Percentiles rank a stretch among this genome's conserved stretches.
Evolutionary conservation across 2,113 vertebrate genomes (phyloP).

Genomic region (Gobiocypris rarus): DNA sequence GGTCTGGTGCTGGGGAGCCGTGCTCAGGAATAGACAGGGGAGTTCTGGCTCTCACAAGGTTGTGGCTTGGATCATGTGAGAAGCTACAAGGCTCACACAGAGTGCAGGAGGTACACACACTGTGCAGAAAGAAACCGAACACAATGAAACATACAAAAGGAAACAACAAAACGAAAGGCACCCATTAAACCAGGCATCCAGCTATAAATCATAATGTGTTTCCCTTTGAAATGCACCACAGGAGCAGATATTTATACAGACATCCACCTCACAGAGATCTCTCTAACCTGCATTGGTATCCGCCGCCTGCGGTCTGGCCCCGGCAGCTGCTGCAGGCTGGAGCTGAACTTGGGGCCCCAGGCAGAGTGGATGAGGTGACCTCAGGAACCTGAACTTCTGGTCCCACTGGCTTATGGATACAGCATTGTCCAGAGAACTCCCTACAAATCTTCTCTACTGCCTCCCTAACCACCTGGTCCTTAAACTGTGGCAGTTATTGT

Average conservation of each 20-base stretch:
- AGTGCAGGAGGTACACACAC: slow-evolving; percentile 89
- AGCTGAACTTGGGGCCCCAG: slow-evolving; percentile 78
- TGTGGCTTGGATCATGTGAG: slow-evolving; percentile 86
- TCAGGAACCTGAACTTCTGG: slow-evolving; percentile 67
- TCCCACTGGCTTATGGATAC: slow-evolving; percentile 75
- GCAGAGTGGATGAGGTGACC: slow-evolving; percentile 65
- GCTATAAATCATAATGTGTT: neutral
- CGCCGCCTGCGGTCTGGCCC: slow-evolving; percentile 84
- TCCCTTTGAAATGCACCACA: neutral
- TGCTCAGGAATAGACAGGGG: slow-evolving; percentile 82
- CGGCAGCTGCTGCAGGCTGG: slow-evolving; percentile 88
- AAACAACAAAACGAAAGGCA: neutral
- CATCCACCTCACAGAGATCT: neutral
- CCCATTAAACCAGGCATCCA: neutral
- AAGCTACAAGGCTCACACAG: slow-evolving; percentile 89
- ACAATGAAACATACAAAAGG: neutral
- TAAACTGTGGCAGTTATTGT: slow-evolving; percentile 78
- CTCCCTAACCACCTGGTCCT: slow-evolving; percentile 93
- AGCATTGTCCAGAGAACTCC: slow-evolving; percentile 88
- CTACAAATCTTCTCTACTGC: slow-evolving; percentile 93
- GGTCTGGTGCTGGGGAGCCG: slow-evolving; percentile 76
- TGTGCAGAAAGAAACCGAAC: slow-evolving; percentile 59
- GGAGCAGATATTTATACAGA: neutral
- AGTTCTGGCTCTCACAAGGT: slow-evolving; percentile 87
- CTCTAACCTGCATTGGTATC: slow-evolving; percentile 93